Conservation (phyloP, 2,888 invertebrate genomes). For the Lissonota sp. region DNA sequence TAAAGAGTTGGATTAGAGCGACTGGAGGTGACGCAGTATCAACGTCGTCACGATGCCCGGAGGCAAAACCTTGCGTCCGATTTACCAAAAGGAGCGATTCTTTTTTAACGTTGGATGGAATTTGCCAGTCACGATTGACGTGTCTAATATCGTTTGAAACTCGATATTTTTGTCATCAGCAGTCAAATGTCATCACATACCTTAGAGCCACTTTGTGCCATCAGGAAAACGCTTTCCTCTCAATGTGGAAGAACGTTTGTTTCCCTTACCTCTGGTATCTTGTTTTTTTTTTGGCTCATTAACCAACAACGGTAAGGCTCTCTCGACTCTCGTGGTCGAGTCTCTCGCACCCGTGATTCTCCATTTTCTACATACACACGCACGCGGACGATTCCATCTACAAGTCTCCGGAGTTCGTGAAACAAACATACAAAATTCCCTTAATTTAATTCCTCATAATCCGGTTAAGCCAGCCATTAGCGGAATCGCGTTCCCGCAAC, state of each 20-base stretch:
- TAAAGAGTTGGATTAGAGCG: not conserved
- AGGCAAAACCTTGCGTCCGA: slow-evolving; percentile 29
- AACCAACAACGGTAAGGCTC: slow-evolving; percentile 65
- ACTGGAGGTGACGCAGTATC: not conserved
- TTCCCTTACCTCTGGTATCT: not conserved
- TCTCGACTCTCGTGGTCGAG: slow-evolving; percentile 46
- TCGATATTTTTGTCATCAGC: too few relatives aligned
- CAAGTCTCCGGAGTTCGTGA: slow-evolving; percentile 58
- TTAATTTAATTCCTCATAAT: slow-evolving; percentile 80
- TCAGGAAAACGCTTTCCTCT: not conserved
- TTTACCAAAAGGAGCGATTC: slow-evolving; percentile 36
- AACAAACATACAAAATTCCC: slow-evolving; percentile 76
- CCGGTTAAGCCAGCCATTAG: slow-evolving; percentile 79
- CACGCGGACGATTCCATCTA: slow-evolving; percentile 13
- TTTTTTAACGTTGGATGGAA: not conserved
- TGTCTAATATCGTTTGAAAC: too few relatives aligned
- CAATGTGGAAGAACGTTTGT: too few relatives aligned
- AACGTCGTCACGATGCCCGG: not conserved
- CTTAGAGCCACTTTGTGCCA: not conserved
- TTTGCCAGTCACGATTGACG: slow-evolving; percentile 1
- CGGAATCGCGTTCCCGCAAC: slow-evolving; percentile 65
- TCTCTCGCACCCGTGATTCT: slow-evolving; percentile 24
- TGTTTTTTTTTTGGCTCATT: slow-evolving; percentile 69
- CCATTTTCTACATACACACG: not conserved
- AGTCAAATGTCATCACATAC: not conserved